Conservation (phyloP, 2,888 invertebrate species). For the Tanytarsus gracilentus region DNA sequence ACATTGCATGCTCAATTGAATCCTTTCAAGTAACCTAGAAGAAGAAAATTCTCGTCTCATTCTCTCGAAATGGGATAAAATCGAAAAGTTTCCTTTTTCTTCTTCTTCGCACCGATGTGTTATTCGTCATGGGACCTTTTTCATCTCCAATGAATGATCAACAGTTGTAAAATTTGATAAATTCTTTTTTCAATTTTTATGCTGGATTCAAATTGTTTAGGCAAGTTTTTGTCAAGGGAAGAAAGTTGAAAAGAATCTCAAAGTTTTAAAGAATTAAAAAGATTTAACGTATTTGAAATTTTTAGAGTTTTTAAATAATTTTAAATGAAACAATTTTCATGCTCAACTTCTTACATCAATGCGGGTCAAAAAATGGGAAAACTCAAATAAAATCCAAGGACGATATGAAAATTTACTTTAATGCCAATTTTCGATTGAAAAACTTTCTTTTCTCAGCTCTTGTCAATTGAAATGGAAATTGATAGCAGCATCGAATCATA, state of each 20-base stretch:
- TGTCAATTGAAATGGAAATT: slow-evolving; percentile 20
- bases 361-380: too few relatives aligned
- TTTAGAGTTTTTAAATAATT: too few relatives aligned
- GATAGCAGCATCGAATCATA: neutral
- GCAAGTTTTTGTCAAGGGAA: too few relatives aligned
- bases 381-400: too few relatives aligned
- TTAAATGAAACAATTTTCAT: too few relatives aligned
- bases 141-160: slow-evolving; percentile 1
- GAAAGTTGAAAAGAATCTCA: too few relatives aligned
- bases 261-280: too few relatives aligned
- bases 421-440: slow-evolving; percentile 22
- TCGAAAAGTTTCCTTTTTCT: neutral
- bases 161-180: slow-evolving; percentile 25
- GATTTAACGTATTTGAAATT: too few relatives aligned
- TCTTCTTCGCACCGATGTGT: neutral
- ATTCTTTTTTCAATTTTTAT: slow-evolving; percentile 1
- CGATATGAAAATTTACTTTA: too few relatives aligned
- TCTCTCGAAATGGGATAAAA: neutral
- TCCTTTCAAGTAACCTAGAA: too few relatives aligned
- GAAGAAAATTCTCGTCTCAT: too few relatives aligned
- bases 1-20: slow-evolving; percentile 10
- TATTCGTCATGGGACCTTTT: neutral
- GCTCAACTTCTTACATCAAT: too few relatives aligned
- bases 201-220: neutral
- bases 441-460: slow-evolving; percentile 3